A percentile compares a stretch with the other conserved stretches of the same genome.
These are phyloP conservation scores for Tipula confusa DNA, from an alignment of 2,888 invertebrate genomes.

Conservation along the genomic window DNA sequence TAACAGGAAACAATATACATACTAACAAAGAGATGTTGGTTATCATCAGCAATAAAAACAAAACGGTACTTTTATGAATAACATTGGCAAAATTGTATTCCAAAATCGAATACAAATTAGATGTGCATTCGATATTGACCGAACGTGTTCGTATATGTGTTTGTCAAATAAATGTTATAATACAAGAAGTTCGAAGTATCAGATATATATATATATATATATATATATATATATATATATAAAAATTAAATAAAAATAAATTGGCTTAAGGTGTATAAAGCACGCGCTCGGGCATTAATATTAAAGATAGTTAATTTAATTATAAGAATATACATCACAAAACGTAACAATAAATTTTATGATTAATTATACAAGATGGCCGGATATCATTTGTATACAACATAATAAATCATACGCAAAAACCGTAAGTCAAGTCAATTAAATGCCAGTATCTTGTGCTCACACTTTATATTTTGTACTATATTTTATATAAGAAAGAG, in stretches of 20 bases:
- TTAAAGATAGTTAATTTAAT: neutral
- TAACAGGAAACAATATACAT: neutral
- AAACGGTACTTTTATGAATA: no score
- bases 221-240: no score
- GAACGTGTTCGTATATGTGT: neutral
- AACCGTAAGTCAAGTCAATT: neutral
- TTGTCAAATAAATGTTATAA: neutral
- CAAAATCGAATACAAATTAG: neutral
- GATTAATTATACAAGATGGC: neutral
- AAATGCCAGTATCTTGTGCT: no score
- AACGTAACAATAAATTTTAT: neutral
- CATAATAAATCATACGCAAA: neutral
- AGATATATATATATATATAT: neutral
- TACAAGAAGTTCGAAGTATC: neutral
- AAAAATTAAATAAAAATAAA: neutral
- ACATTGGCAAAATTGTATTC: neutral
- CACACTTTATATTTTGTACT: no score
- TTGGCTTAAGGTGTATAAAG: neutral
- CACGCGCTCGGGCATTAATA: neutral
- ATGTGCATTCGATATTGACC: neutral
- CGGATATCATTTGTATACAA: neutral
- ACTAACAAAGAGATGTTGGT: neutral
- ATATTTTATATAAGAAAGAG: neutral
- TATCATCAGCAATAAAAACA: neutral
- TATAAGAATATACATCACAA: neutral